A percentile compares a stretch with the other conserved stretches of the same genome.
Evolutionary conservation across 2,113 vertebrate genomes (phyloP).

Genomic region (Corythoichthys haematopterus): DNA sequence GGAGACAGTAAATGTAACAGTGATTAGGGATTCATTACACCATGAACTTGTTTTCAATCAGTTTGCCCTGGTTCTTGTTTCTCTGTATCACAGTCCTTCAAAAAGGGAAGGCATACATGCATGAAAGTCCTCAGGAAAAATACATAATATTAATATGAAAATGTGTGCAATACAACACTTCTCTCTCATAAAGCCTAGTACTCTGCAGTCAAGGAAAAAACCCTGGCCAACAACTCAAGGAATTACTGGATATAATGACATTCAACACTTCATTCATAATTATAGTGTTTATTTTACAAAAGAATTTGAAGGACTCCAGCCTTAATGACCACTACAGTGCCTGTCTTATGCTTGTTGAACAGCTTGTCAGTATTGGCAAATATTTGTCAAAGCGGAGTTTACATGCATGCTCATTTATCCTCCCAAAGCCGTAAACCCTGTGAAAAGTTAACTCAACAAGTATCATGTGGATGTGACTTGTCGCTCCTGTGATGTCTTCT

Average conservation of each 20-base stretch:
- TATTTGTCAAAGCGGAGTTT: slow-evolving; percentile 6
- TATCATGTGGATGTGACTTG: slow-evolving; percentile 31
- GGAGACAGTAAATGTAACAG: too few relatives aligned
- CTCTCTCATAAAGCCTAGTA: background rate
- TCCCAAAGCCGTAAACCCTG: slow-evolving; percentile 8
- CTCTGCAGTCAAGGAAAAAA: background rate
- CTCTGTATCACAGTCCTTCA: too few relatives aligned
- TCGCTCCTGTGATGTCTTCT: slow-evolving; percentile 22
- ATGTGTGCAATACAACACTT: background rate
- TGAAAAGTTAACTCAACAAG: slow-evolving; percentile 20
- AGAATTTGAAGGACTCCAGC: background rate
- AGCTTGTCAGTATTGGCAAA: background rate
- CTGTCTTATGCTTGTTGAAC: background rate
- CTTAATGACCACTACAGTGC: background rate
- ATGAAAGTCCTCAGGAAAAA: too few relatives aligned
- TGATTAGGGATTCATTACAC: background rate
- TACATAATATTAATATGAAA: too few relatives aligned
- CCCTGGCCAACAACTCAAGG: background rate
- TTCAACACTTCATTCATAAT: background rate
- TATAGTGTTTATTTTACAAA: background rate
- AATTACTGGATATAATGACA: background rate
- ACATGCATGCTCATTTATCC: slow-evolving; percentile 1
- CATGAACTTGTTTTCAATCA: background rate
- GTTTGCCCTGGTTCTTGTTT: background rate
- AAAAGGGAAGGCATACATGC: too few relatives aligned